Evolutionary conservation across 2,888 invertebrate genomes (phyloP), one percentile per base, ranked within the genome.

Genomic region (Habroteleia sp.): DNA sequence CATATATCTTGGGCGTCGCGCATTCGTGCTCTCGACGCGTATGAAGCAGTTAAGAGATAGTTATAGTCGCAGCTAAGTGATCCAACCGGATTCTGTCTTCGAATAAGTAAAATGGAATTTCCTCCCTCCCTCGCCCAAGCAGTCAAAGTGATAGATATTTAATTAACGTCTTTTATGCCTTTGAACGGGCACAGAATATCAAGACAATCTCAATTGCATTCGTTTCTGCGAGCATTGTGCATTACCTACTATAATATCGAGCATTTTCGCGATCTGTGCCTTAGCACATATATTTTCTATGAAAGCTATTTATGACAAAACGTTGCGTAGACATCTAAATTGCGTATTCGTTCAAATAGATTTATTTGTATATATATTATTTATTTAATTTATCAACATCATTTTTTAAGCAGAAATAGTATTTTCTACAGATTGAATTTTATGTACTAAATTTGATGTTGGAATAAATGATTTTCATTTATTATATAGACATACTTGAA

Each of bases 91-190:
- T n/a, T n/a, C n/a, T n/a, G n/a, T n/a, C n/a, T n/a, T n/a, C n/a
- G n/a, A n/a, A 46, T 8, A 20, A 23, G 35, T 13, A 6, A 11
- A 11, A 54, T 29, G 41, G 29, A 54, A 54, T 54, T 48, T 48
- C 56, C 3, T 44, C 23, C 1, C 44, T n/a, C n/a, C n/a, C n/a
- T n/a, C n/a, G n/a, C n/a, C n/a, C 13, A 39, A 58, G 63, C 31
- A 63, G 52, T 63, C 50, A 33, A 63, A 62, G 7, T 29, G 41
- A 17, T 41, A 23, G 50, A 50, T 50, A 50, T 50, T 63, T 25
- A 41, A 63, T 42, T 63, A 63, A 33, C 41, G 58, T 33, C 58
- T 44, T 44, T 44, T 44, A 44, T 44, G 42, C 33, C 52, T 52
- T 25, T 33, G 41, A 63, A 63, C 29, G 31, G 27, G 42, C 8